Evolutionary conservation across 2,888 invertebrate genomes (phyloP), one percentile per base, ranked within the genome.

Genomic region (Oscheius sp.): DNA sequence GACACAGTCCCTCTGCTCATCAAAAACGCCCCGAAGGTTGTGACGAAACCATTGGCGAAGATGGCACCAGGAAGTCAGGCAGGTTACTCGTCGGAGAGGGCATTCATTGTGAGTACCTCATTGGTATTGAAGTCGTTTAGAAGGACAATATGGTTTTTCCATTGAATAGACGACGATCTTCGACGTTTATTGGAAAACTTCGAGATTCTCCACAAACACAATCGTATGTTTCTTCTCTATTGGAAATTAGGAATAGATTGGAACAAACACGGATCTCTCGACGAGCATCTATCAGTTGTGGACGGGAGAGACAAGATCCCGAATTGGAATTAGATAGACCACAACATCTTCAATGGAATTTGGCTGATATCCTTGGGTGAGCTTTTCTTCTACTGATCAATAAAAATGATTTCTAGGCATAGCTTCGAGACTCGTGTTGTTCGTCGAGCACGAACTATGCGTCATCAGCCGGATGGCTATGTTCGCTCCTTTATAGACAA

Each of bases 401-500:
- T 4, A 28, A 49, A 6, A 20, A 9, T 2, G 24, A 22, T 26
- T 8, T 62, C 22, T n/a, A 49, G 62, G 8, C 47, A 47, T 1
- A 62, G 17, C n/a, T 59, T 41, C 12, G 61, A 61, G 32, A 50
- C 72, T 28, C 56, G 74, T 9, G 74, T 80, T 8, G 75, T 76
- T 3, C 77, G 74, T 9, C 70, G 80, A 28, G 74, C 80, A 14
- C 61, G 80, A 24, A 80, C 80, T 9, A 80, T 80, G 80, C 45
- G 80, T 14, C 77, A 78, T 45, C 78, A 77, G 63, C 76, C 80
- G n/a, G 76, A 80, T 66, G 78, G 77, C 30, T 75, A 75, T 49
- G 75, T 75, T 14, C 70, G 80, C 4, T 78, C 78, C 30, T 80
- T 77, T 56, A 75, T 80, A 9, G 80, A 80, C 69, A 80, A 80